Base-by-base conservation (phyloP, 2,797 vertebrate species). In the Clarias platycephalus region DNA sequence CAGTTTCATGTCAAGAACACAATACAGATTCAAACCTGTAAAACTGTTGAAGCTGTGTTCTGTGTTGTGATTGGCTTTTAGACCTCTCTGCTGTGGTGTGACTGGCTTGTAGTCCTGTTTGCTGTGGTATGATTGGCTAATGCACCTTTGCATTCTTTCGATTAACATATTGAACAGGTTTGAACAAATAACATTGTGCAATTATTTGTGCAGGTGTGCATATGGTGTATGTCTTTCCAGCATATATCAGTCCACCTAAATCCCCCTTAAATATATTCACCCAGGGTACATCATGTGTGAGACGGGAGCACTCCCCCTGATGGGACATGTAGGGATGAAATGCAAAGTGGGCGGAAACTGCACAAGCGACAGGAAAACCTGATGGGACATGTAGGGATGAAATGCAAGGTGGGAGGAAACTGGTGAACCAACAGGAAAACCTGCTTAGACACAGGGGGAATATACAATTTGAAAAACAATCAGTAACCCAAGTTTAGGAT, bases 1-100 rank as follows among this genome's bases (percentile, higher is more conserved):
- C 76, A 64, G 26, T 84, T 85, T 77, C 70, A 78, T 77, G 68
- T 80, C 77, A 85, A 62, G 13, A 81, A 82, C 86, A 83, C 40
- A 68, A 28, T 60, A 57, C 40, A 37, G 37, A 82, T 86, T 34
- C 68, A 66, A 44, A 76, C 76, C 82, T 64, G 3, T 0, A 75
- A 31, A 55, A 55, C 5, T 24, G 31, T 24, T 60, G 16, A 28
- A 5, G 7, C 34, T 71, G 22, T 57, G 49, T 1, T 2, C 28
- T 76, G 18, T 76, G 18, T 76, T 58, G 26, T 34, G 18, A 58
- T 75, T 75, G 72, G 26, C 4, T 57, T 18, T 1, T 37, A 4
- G 31, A 78, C 2, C 10, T 37, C 5, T 78, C 12, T 0, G 22
- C 22, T 78, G 31, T 78, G 57, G n/a, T 37, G 12, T 60, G 58